Conservation (phyloP, 2,113 vertebrate species). For the Pachyramphus minor region DNA sequence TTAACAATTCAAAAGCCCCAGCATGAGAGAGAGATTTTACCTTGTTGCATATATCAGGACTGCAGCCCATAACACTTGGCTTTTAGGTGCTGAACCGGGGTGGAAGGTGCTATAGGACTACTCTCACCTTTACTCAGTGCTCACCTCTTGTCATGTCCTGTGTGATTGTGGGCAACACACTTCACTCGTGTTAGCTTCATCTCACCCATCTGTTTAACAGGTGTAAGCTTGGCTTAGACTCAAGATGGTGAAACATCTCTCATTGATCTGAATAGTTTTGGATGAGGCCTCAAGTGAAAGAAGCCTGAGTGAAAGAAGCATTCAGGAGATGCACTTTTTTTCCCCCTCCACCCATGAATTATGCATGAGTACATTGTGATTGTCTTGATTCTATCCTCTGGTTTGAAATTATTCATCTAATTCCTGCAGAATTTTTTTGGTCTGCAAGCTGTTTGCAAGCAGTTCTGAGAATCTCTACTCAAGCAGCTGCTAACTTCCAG, state of each 20-base stretch:
- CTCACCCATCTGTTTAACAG: neutral
- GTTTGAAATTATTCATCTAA: conserved; percentile 51
- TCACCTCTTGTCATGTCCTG: neutral
- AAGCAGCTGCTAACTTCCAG: neutral
- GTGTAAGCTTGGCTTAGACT: neutral
- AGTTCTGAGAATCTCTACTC: neutral
- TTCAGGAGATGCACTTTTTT: conserved; percentile 9
- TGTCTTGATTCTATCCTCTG: conserved; percentile 43
- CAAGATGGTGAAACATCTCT: neutral
- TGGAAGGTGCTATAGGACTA: neutral
- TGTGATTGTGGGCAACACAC: neutral
- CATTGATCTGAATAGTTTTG: conserved; percentile 19
- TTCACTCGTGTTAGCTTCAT: neutral
- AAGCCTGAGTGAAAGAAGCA: conserved; percentile 27
- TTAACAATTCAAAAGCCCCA: neutral
- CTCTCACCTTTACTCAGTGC: neutral
- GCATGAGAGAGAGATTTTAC: neutral
- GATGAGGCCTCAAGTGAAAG: conserved; percentile 11
- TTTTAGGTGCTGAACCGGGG: neutral
- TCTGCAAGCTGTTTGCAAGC: neutral
- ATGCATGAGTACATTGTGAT: conserved; percentile 52
- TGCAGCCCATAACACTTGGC: neutral
- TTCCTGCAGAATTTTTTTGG: neutral
- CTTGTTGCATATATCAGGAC: neutral
- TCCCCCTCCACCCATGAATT: neutral